phyloP scores from a whole-genome alignment of 2,113 vertebrate species.

The Erinaceus europaeus region DNA sequence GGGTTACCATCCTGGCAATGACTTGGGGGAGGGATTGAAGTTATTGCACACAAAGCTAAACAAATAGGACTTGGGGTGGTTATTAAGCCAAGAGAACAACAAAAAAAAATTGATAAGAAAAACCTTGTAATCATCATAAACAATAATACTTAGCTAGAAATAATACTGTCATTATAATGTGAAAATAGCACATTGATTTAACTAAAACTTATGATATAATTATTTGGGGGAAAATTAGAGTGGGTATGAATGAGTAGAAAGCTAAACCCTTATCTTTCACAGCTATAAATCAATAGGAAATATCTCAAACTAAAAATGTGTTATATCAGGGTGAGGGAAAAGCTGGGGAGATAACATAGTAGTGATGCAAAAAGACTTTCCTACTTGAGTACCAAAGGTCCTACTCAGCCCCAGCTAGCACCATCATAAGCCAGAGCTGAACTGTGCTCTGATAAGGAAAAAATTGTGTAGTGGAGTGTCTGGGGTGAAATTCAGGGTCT shows the following conservation, averaged over 20 bases:
- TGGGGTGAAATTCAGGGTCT: too few species aligned
- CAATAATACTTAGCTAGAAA: constrained; percentile 21
- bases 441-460: too few species aligned
- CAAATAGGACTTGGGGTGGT: constrained; percentile 29
- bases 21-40: not conserved
- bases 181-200: constrained; percentile 27
- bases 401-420: too few species aligned
- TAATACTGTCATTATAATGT: constrained; percentile 39
- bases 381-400: too few species aligned
- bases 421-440: too few species aligned
- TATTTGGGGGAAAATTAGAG: constrained; percentile 30
- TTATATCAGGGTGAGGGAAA: too few species aligned
- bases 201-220: constrained; percentile 46
- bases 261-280: not conserved
- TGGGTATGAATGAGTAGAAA: not conserved
- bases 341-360: too few species aligned
- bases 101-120: constrained; percentile 41
- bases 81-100: constrained; percentile 32
- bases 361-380: too few species aligned
- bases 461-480: too few species aligned
- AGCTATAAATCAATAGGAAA: not conserved
- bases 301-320: too few species aligned
- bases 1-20: not conserved
- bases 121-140: constrained; percentile 43
- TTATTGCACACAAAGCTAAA: constrained; percentile 25